phyloP scores from a whole-genome alignment of 2,888 invertebrate species.

The Macrophya annulata region DNA sequence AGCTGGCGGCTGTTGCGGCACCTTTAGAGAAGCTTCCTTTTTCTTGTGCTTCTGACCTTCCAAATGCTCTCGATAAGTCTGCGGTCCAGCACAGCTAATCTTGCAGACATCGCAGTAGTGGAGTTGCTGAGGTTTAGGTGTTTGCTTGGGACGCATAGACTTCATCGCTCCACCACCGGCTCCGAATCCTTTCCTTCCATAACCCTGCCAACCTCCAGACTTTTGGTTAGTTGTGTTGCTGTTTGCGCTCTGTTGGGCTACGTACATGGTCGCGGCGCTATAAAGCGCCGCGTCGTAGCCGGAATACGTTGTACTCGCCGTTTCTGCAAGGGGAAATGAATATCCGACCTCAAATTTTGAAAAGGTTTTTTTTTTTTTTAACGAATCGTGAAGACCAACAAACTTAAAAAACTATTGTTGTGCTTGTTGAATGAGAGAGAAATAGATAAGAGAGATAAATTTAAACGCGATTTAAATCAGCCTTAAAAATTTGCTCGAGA shows the following conservation, averaged over 20 bases:
- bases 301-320: slow-evolving; percentile 88
- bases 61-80: slow-evolving; percentile 97
- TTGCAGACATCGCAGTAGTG: slow-evolving; percentile 99
- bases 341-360: slow-evolving; percentile 77
- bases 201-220: slow-evolving; percentile 84
- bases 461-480: slow-evolving; percentile 36
- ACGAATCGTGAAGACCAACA: slow-evolving; percentile 51
- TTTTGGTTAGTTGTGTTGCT: slow-evolving; percentile 80
- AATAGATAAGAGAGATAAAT: neutral
- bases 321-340: slow-evolving; percentile 80
- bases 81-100: slow-evolving; percentile 97
- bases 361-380: slow-evolving; percentile 45
- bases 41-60: slow-evolving; percentile 99
- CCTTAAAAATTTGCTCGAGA: neutral
- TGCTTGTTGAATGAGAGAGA: slow-evolving; percentile 42
- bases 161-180: slow-evolving; percentile 79
- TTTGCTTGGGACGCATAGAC: slow-evolving; percentile 87
- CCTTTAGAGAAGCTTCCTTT: slow-evolving; percentile 94
- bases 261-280: slow-evolving; percentile 97
- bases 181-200: slow-evolving; percentile 81
- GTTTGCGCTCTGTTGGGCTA: slow-evolving; percentile 86
- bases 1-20: slow-evolving; percentile 81
- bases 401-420: slow-evolving; percentile 50
- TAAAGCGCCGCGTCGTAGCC: slow-evolving; percentile 98
- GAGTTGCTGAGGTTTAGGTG: slow-evolving; percentile 95